Evolutionary conservation across 1,140 invertebrate genomes (phyloP).

Genomic region (Chrysomallon squamiferum): DNA sequence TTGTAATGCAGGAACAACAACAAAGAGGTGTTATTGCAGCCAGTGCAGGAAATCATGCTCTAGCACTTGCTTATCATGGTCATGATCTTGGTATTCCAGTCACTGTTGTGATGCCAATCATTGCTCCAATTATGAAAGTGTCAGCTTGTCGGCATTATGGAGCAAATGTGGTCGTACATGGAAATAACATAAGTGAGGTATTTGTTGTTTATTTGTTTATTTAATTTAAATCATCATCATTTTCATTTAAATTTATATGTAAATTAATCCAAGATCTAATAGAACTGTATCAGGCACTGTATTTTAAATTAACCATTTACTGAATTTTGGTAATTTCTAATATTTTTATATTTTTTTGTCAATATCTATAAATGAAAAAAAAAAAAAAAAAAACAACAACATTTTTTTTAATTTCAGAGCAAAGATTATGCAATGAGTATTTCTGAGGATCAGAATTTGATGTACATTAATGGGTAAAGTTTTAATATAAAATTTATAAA

Average conservation of each 20-base stretch:
- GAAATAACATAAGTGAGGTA: constrained; percentile 82
- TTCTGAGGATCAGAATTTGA: constrained; percentile 73
- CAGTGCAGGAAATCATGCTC: constrained; percentile 90
- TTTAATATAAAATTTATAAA: no score
- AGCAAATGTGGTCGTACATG: constrained; percentile 84
- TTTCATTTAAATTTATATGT: no score
- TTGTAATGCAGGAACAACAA: constrained; percentile 72
- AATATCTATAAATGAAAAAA: no score
- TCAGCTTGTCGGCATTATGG: constrained; percentile 83
- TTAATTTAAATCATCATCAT: no score
- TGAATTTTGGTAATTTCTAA: not conserved
- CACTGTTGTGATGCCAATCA: constrained; percentile 91
- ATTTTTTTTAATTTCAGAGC: constrained; percentile 68
- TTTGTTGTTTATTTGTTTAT: no score
- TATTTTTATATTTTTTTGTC: no score
- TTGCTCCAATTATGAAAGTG: constrained; percentile 83
- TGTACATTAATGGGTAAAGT: constrained; percentile 85
- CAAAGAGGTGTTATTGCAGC: constrained; percentile 86
- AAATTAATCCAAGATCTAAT: no score
- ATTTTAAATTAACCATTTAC: not conserved
- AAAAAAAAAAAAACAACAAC: no score
- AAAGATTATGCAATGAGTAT: constrained; percentile 79
- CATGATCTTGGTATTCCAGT: constrained; percentile 80
- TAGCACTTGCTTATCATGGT: constrained; percentile 88
- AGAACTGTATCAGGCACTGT: no score